Base-by-base conservation (phyloP, 1,140 invertebrate species). In the Calliphora vicina region DNA sequence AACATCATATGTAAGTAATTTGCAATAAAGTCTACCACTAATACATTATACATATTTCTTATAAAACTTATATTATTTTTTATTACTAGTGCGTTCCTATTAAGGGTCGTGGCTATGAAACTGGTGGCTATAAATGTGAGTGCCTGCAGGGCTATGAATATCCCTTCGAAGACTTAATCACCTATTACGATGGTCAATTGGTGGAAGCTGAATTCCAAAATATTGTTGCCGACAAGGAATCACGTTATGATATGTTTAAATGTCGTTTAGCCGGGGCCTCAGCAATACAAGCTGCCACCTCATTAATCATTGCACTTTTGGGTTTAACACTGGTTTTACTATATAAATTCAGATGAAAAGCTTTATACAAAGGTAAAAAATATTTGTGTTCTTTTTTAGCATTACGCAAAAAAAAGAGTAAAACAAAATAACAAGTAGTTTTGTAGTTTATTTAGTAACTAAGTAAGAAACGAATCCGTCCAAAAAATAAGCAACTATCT, bases 111-210 rank as follows among this genome's bases (percentile, higher is more conserved):
- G 96, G 96, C 73, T 98, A 97, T 90, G 95, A 97, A 85, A 94
- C 94, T 15, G 98, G 98, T 80, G 97, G 97, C n/a, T 99, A 99
- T 92, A 99, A 99, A 92, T 99, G 98, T 91, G 97, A 99, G 90
- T 99, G 98, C 89, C 94, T 96, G 81, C 98, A 99, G 92, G 98
- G 98, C 27, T 99, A 94, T 88, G 98, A 99, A 90, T 99, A 99
- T 93, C 97, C 98, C 0, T 99, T 97, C 90, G 97, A 98, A 91
- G 97, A 98, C 91, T 92, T 93, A 5, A 98, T 96, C 86, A 99
- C 96, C 4, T 99, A 99, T 91, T 99, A 97, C 89, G 98, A 99
- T 91, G 98, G 98, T 0, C 98, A 99, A 92, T 92, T 98, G 23
- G 94, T 99, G 45, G 98, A 99, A 91, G 96, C 97, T 1, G 98